Conservation (phyloP, 2,888 invertebrate species). For the Tetheella fluctuosa region DNA sequence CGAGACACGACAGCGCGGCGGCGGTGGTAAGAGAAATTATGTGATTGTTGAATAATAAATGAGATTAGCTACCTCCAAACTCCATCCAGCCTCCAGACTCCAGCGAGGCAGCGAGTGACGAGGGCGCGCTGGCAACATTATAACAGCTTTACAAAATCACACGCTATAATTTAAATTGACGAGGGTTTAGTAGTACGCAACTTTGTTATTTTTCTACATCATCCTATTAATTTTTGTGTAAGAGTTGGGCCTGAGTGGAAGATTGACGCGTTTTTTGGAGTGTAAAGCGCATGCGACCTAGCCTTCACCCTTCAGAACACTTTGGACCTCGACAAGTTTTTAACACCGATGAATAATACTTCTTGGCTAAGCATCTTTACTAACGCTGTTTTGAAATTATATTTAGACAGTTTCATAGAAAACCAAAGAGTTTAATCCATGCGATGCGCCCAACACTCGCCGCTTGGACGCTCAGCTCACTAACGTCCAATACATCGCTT, state of each 20-base stretch:
- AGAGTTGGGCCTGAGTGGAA: background rate
- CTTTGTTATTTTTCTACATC: slow-evolving; percentile 9
- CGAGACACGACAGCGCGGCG: background rate
- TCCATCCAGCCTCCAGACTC: background rate
- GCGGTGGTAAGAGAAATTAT: slow-evolving; percentile 7
- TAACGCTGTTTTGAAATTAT: no score
- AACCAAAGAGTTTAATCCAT: no score
- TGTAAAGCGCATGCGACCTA: background rate
- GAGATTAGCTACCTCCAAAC: slow-evolving; percentile 16
- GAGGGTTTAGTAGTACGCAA: slow-evolving; percentile 6
- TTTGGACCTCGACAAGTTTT: no score
- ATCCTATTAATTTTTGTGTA: background rate
- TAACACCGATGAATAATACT: no score
- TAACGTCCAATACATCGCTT: no score
- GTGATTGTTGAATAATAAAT: slow-evolving; percentile 33
- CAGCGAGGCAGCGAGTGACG: background rate
- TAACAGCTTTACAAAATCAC: background rate
- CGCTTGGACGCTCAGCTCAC: no score
- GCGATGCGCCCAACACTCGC: no score
- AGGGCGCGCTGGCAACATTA: background rate
- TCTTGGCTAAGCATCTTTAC: no score
- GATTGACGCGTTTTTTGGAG: background rate
- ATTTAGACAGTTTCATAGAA: no score
- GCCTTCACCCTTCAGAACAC: no score
- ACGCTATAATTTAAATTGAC: slow-evolving; percentile 12